phyloP scores from a whole-genome alignment of 2,113 vertebrate species.

The Hydrolagus affinis region DNA sequence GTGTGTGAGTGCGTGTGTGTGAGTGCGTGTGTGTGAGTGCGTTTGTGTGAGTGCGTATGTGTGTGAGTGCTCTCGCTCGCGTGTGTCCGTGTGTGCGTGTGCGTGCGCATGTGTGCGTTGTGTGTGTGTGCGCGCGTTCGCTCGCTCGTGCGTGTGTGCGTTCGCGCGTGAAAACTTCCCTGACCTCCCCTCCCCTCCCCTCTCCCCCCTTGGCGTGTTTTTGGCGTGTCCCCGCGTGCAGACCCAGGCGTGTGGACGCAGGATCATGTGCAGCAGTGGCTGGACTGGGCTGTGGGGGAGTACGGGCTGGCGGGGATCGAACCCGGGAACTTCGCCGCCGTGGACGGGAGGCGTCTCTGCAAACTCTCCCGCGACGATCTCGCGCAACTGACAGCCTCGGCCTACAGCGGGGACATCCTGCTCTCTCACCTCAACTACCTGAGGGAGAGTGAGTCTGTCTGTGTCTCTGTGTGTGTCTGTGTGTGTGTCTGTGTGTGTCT shows the following conservation, averaged over 20 bases:
- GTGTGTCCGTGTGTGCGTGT: too few species aligned
- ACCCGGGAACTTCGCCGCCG: constrained; percentile 55
- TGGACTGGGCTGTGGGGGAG: constrained; percentile 78
- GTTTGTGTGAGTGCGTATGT: too few species aligned
- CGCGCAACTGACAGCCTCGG: constrained; percentile 58
- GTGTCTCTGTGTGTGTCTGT: too few species aligned
- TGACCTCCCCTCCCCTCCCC: too few species aligned
- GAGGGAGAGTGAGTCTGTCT: constrained; percentile 61
- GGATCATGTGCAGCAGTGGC: constrained; percentile 70
- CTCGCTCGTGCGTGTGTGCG: constrained; percentile 34
- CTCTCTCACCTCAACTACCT: constrained; percentile 71
- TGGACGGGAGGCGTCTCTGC: constrained; percentile 69
- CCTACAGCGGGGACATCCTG: constrained; percentile 69
- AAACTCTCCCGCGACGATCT: constrained; percentile 71
- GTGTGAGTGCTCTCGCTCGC: too few species aligned
- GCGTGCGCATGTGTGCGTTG: too few species aligned
- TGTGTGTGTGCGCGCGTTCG: too few species aligned
- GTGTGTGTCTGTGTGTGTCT: too few species aligned
- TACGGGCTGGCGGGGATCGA: constrained; percentile 66
- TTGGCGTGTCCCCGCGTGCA: constrained; percentile 39
- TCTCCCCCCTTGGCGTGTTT: constrained; percentile 45
- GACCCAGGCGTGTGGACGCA: constrained; percentile 69
- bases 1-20: too few species aligned
- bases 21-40: too few species aligned
- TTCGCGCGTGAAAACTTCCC: too few species aligned